A percentile compares a stretch with the other conserved stretches of the same genome.
These are phyloP conservation scores for Chironomus tepperi DNA, from an alignment of 1,140 invertebrate genomes.

Conservation along the genomic window DNA sequence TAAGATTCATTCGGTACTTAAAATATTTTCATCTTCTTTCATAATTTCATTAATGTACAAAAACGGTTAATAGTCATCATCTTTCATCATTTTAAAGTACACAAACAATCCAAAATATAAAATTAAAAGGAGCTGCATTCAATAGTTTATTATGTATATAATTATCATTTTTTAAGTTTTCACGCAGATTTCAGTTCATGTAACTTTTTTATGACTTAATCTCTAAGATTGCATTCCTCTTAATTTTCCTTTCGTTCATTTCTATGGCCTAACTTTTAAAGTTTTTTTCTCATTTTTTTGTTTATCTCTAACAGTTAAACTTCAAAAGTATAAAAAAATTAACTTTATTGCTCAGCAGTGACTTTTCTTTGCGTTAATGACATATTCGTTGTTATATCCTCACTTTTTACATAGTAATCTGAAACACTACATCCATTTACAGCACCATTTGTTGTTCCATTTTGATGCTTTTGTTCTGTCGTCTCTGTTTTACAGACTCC, in stretches of 20 bases:
- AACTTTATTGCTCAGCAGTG: not conserved
- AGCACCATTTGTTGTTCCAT: not conserved
- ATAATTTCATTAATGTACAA: not conserved
- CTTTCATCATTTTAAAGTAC: not conserved
- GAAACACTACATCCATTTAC: not conserved
- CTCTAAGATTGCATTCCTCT: not conserved
- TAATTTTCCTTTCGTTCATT: not conserved
- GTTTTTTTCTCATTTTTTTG: not conserved
- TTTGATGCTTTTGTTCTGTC: not conserved
- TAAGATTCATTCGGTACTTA: too few relatives aligned
- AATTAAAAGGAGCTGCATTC: not conserved
- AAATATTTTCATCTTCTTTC: not conserved
- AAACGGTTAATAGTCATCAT: not conserved
- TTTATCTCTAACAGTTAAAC: not conserved
- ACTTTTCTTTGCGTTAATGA: not conserved
- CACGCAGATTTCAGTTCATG: not conserved
- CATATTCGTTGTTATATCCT: not conserved
- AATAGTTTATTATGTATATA: not conserved
- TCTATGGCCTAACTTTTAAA: constrained; percentile 1
- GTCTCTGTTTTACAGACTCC: not conserved
- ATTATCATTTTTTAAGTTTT: not conserved
- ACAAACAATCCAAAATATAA: not conserved
- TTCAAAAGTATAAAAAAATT: not conserved
- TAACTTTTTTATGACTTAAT: not conserved
- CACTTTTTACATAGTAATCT: constrained; percentile 6